Conservation (phyloP, 2,888 invertebrate genomes). For the Herminia tarsipennalis region DNA sequence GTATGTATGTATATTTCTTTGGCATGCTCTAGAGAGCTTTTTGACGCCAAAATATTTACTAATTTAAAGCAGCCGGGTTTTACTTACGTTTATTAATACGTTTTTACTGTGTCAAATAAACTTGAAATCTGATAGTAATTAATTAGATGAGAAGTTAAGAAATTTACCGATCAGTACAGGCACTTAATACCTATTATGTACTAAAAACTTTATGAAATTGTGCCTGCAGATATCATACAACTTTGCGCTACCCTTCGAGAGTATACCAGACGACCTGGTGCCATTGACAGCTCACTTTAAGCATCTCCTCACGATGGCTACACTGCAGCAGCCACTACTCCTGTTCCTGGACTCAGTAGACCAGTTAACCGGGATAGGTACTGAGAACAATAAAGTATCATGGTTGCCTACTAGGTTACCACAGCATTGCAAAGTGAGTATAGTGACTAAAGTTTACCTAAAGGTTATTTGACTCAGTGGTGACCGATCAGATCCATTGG, state of each 20-base stretch:
- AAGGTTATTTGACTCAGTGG: no score
- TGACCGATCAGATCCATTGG: no score
- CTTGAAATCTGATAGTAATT: no score
- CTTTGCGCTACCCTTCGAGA: slow-evolving; percentile 95
- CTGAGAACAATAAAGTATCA: slow-evolving; percentile 97
- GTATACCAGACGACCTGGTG: slow-evolving; percentile 98
- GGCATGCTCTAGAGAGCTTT: no score
- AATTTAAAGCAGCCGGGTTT: no score
- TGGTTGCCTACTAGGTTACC: slow-evolving; percentile 98
- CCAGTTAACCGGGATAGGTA: slow-evolving; percentile 95
- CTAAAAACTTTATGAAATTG: background rate
- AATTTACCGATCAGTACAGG: no score
- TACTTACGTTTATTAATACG: no score
- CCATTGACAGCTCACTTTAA: slow-evolving; percentile 98
- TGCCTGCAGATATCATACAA: slow-evolving; percentile 93
- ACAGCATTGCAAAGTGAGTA: slow-evolving; percentile 91
- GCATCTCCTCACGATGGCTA: slow-evolving; percentile 94
- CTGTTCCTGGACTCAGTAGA: slow-evolving; percentile 98
- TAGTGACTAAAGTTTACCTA: no score
- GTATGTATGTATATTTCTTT: no score
- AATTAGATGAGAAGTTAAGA: no score
- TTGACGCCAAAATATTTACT: no score
- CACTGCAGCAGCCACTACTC: slow-evolving; percentile 93
- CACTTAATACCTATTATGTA: slow-evolving; percentile 51
- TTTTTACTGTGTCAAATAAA: no score